Percentiles rank a stretch among this genome's conserved stretches.
These are phyloP conservation scores for Rhagoletis zephyria DNA, from an alignment of 1,140 invertebrate species.

Conservation along the genomic window DNA sequence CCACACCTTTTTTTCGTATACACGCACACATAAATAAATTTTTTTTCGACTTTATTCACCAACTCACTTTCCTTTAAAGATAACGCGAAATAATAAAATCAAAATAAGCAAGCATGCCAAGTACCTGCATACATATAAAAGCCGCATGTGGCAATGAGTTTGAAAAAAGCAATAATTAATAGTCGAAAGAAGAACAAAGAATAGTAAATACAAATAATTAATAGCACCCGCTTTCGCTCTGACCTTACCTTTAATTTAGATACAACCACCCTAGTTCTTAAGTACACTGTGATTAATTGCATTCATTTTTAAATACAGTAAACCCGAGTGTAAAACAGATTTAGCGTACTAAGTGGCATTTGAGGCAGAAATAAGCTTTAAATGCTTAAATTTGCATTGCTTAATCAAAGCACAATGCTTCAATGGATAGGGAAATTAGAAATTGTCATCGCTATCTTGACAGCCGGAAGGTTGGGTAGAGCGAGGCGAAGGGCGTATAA, in stretches of 20 bases:
- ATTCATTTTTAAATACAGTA: background rate
- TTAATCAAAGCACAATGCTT: too few relatives aligned
- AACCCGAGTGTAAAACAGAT: background rate
- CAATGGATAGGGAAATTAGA: too few relatives aligned
- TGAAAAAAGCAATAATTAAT: too few relatives aligned
- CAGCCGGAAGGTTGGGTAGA: too few relatives aligned
- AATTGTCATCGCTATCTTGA: too few relatives aligned
- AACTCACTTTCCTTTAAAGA: background rate
- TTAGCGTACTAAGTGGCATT: background rate
- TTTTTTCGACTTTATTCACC: background rate
- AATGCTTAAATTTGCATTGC: too few relatives aligned
- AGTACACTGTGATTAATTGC: constrained; percentile 5
- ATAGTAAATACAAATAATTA: background rate
- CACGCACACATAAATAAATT: background rate
- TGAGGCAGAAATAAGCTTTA: background rate
- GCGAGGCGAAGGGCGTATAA: too few relatives aligned
- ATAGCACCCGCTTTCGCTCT: background rate
- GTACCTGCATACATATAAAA: background rate
- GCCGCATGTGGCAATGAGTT: background rate
- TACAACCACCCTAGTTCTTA: background rate
- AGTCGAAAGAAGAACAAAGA: too few relatives aligned
- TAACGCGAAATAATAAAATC: background rate
- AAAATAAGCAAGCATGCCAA: background rate
- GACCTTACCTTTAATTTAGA: background rate
- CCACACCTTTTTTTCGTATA: background rate